A percentile compares a stretch with the other conserved stretches of the same genome.
Conservation (phyloP, 2,113 vertebrate genomes). For the Ochotona curzoniae region DNA sequence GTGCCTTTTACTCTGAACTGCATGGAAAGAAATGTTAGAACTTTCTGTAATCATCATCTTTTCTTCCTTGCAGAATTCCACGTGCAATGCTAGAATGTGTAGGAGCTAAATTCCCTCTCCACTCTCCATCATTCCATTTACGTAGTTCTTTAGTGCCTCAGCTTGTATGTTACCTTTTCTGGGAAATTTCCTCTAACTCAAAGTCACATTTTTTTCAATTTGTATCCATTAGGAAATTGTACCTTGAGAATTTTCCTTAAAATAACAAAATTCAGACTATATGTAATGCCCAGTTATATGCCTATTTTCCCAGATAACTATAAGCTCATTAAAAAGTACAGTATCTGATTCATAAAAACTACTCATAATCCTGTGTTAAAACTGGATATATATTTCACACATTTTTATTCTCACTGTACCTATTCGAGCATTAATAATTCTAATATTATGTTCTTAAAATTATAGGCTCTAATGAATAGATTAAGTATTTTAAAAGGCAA, state of each 20-base stretch:
- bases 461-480: not conserved
- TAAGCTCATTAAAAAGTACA: not conserved
- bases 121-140: not conserved
- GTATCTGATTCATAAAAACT: not conserved
- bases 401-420: not conserved
- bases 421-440: not conserved
- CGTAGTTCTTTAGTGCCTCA: not conserved
- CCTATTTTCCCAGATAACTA: not conserved
- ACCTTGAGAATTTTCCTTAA: not conserved
- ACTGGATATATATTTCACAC: not conserved
- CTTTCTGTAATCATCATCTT: rapidly evolving
- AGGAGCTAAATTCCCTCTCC: not conserved
- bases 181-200: not conserved
- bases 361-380: not conserved
- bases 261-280: not conserved
- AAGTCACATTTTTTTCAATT: not conserved
- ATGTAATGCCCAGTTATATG: not conserved
- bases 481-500: not conserved
- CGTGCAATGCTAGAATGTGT: not conserved
- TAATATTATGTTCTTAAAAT: not conserved
- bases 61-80: not conserved
- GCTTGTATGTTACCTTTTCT: not conserved
- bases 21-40: not conserved
- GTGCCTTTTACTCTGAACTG: not conserved
- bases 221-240: not conserved